phyloP scores from a whole-genome alignment of 2,113 vertebrate species.

The Pachyramphus minor region DNA sequence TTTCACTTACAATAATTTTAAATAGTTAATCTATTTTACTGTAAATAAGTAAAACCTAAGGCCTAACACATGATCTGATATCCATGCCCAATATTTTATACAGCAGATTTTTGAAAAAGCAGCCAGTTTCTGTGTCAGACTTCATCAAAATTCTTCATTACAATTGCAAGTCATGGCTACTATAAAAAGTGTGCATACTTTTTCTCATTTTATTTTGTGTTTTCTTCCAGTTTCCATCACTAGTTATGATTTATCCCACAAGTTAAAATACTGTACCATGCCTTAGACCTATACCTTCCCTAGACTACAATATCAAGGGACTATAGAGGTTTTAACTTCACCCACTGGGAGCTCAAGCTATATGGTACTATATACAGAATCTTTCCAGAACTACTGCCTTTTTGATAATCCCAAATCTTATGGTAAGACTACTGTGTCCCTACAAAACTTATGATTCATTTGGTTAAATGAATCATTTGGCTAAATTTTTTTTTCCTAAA shows the following conservation, averaged over 20 bases:
- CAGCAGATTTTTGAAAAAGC: neutral
- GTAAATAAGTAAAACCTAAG: neutral
- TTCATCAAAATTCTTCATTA: neutral
- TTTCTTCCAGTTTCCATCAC: neutral
- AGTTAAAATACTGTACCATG: neutral
- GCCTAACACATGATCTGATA: neutral
- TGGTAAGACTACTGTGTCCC: neutral
- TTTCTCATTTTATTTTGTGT: neutral
- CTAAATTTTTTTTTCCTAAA: neutral
- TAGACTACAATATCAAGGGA: neutral
- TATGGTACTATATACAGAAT: accelerated
- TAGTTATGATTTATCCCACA: neutral
- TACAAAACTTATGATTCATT: neutral
- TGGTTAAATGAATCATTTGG: neutral
- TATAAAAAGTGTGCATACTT: accelerated
- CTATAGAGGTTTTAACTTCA: neutral
- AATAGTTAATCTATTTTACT: neutral
- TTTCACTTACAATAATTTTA: neutral
- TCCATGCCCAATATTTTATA: neutral
- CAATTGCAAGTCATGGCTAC: neutral
- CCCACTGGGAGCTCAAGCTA: neutral
- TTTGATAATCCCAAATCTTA: neutral
- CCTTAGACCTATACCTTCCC: neutral
- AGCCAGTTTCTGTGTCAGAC: neutral
- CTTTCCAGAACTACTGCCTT: neutral